Percentiles rank a stretch among this genome's conserved stretches.
Evolutionary conservation across 2,888 invertebrate species (phyloP).

Genomic region (Diplolepis rosae): DNA sequence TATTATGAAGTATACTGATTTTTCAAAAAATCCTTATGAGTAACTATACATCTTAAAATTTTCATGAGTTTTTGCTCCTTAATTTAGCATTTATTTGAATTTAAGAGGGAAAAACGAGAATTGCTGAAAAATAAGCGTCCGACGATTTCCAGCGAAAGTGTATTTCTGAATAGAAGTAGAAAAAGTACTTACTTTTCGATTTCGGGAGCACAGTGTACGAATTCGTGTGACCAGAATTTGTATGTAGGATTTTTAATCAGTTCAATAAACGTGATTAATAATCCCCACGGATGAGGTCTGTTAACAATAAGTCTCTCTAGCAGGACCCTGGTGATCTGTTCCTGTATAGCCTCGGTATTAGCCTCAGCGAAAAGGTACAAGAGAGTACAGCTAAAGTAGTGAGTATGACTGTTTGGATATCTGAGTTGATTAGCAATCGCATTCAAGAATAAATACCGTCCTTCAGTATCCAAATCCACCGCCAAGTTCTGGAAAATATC

Average conservation of each 20-base stretch:
- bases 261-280: constrained; percentile 98
- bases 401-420: constrained; percentile 99
- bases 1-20: no score
- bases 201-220: constrained; percentile 99
- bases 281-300: constrained; percentile 99
- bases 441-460: constrained; percentile 97
- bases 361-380: constrained; percentile 98
- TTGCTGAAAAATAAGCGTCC: no score
- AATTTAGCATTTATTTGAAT: no score
- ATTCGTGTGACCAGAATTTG: constrained; percentile 99
- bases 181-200: constrained; percentile 91
- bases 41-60: no score
- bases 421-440: constrained; percentile 99
- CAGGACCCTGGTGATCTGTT: constrained; percentile 97
- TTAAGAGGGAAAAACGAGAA: no score
- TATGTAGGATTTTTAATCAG: constrained; percentile 98
- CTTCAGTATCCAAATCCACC: constrained; percentile 98
- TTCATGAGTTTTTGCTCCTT: no score
- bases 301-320: constrained; percentile 98
- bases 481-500: constrained; percentile 99
- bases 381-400: constrained; percentile 98
- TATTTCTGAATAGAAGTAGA: no score
- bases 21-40: no score
- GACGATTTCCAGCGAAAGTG: no score
- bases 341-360: constrained; percentile 97